Conservation (phyloP, 92 coral and sea anemone genomes). For the Paragorgia papillata region DNA sequence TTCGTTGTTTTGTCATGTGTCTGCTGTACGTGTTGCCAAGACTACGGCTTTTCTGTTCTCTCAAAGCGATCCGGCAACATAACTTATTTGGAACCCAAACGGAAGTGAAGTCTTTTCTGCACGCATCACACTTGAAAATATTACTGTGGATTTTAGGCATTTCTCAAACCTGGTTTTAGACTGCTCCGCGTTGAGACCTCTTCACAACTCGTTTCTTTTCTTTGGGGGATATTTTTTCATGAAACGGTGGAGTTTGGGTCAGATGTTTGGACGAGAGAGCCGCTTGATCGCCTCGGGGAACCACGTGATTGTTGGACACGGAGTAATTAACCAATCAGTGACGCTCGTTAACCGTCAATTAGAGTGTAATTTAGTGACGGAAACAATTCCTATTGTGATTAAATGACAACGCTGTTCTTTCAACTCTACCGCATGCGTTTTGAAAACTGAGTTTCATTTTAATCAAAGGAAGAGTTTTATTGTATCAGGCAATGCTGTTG, state of each 20-base stretch:
- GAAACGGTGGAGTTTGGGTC: background rate
- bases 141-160: constrained; percentile 89
- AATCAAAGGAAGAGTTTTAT: too few relatives aligned
- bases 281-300: background rate
- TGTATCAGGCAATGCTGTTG: too few relatives aligned
- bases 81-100: constrained; percentile 94
- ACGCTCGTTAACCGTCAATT: background rate
- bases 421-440: background rate
- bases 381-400: background rate
- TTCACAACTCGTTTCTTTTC: too few relatives aligned
- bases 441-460: too few relatives aligned
- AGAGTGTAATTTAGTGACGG: background rate
- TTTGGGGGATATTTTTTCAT: too few relatives aligned
- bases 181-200: background rate
- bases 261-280: background rate
- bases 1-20: constrained; percentile 24
- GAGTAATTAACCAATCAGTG: constrained; percentile 1
- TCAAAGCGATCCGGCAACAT: constrained; percentile 68
- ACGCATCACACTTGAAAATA: constrained; percentile 75
- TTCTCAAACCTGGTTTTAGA: background rate
- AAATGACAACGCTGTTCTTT: background rate
- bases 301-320: background rate
- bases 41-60: constrained; percentile 35
- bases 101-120: constrained; percentile 77
- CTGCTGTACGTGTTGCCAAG: constrained; percentile 27